These are phyloP conservation scores for Lemur catta DNA, from an alignment of 2,797 vertebrate genomes.

Conservation along the genomic window DNA sequence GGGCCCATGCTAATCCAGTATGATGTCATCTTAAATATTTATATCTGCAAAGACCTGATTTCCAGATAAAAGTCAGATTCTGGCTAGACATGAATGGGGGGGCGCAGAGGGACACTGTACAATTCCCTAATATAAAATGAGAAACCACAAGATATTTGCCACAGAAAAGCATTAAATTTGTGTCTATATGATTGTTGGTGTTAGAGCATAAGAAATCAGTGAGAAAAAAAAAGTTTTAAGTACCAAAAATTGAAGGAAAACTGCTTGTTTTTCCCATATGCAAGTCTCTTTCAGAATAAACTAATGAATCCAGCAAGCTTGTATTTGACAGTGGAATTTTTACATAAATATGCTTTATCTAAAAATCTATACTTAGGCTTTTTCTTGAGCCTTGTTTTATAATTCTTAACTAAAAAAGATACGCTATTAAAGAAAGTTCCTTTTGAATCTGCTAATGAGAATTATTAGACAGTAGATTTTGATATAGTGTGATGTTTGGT, in stretches of 20 bases:
- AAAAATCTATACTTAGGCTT: constrained; percentile 20
- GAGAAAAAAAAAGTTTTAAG: background rate
- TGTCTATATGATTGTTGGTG: background rate
- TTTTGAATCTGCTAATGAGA: constrained; percentile 34
- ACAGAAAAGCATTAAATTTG: background rate
- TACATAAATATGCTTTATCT: constrained; percentile 10
- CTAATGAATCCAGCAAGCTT: background rate
- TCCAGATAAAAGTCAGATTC: background rate
- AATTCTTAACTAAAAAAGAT: constrained; percentile 11
- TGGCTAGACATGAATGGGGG: background rate
- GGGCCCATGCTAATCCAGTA: background rate
- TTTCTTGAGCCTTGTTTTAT: background rate
- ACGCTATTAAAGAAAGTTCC: background rate
- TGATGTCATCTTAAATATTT: constrained; percentile 9
- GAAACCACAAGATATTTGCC: background rate
- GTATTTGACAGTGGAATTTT: constrained; percentile 8
- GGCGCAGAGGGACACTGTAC: background rate
- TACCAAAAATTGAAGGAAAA: constrained; percentile 33
- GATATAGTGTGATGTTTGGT: background rate
- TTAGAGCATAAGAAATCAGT: constrained; percentile 22
- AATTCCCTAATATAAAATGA: background rate
- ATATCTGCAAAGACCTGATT: background rate
- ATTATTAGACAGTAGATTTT: background rate
- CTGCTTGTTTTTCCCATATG: background rate
- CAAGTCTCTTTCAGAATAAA: constrained; percentile 17